Evolutionary conservation across 2,113 vertebrate genomes (phyloP).

Genomic region (Serinus canaria): DNA sequence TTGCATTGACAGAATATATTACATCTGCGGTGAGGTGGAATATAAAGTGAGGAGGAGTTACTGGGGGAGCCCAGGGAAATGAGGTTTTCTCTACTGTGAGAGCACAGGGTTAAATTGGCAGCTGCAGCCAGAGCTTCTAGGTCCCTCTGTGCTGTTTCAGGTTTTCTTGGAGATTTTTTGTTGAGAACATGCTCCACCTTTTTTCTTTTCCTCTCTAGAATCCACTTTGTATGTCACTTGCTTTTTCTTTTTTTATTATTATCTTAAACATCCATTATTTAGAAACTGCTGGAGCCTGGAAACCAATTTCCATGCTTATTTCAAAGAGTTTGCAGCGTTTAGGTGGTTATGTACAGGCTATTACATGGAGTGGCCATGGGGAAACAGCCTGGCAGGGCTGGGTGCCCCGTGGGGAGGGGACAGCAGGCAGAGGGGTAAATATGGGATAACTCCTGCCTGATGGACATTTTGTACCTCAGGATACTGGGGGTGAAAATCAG

Average conservation of each 20-base stretch:
- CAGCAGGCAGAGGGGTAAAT: background rate
- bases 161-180: background rate
- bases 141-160: background rate
- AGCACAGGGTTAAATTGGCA: background rate
- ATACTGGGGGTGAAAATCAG: accelerated
- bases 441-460: background rate
- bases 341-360: constrained; percentile 25
- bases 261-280: constrained; percentile 76
- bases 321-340: constrained; percentile 58
- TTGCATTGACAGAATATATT: constrained; percentile 27
- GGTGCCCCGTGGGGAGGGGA: background rate
- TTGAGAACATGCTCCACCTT: background rate
- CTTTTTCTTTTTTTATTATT: constrained; percentile 15
- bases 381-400: background rate
- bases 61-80: background rate
- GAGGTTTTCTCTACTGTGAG: background rate
- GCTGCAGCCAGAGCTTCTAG: background rate
- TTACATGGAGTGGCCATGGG: constrained; percentile 3
- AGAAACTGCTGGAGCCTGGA: constrained; percentile 75
- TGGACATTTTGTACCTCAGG: background rate
- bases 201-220: background rate
- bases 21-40: background rate
- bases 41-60: constrained; percentile 23
- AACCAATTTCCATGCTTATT: constrained; percentile 76
- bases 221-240: constrained; percentile 26